Conservation (phyloP, 2,888 invertebrate species). For the Polydrusus cervinus region DNA sequence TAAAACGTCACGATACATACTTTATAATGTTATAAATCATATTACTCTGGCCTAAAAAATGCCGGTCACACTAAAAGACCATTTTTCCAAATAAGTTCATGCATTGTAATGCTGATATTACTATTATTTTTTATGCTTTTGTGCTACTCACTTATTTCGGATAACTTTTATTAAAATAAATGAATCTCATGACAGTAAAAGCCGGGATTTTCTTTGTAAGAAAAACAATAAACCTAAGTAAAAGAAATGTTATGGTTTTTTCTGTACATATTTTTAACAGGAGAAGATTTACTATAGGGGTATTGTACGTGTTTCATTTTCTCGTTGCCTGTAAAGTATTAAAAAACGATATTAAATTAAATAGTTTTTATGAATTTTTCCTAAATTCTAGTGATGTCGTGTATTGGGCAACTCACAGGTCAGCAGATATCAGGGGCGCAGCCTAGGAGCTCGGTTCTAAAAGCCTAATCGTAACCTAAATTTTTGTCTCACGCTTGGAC, state of each 20-base stretch:
- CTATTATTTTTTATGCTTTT: conserved; percentile 21
- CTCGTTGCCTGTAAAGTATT: too few relatives aligned
- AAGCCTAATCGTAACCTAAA: too few relatives aligned
- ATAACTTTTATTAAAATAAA: conserved; percentile 23
- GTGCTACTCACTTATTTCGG: conserved; percentile 9
- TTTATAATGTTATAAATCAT: background rate
- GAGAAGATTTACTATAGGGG: too few relatives aligned
- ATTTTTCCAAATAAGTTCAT: conserved; percentile 21
- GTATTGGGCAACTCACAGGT: too few relatives aligned
- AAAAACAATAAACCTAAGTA: conserved; percentile 20
- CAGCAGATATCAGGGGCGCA: too few relatives aligned
- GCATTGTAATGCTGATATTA: conserved; percentile 18
- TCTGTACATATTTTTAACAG: background rate
- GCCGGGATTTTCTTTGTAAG: conserved; percentile 19
- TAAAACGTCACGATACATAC: background rate
- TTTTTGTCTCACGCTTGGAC: too few relatives aligned
- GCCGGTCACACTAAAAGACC: conserved; percentile 14
- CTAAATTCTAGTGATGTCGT: too few relatives aligned
- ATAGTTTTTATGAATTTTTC: too few relatives aligned
- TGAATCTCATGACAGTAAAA: conserved; percentile 23
- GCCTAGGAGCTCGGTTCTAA: too few relatives aligned
- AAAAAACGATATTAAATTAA: too few relatives aligned
- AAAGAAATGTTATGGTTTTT: conserved; percentile 10
- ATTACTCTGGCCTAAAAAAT: background rate
- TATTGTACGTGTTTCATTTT: too few relatives aligned